Base-by-base conservation (phyloP, 35 echinoderm and acorn worm species). In the Heliocidaris tuberculata region DNA sequence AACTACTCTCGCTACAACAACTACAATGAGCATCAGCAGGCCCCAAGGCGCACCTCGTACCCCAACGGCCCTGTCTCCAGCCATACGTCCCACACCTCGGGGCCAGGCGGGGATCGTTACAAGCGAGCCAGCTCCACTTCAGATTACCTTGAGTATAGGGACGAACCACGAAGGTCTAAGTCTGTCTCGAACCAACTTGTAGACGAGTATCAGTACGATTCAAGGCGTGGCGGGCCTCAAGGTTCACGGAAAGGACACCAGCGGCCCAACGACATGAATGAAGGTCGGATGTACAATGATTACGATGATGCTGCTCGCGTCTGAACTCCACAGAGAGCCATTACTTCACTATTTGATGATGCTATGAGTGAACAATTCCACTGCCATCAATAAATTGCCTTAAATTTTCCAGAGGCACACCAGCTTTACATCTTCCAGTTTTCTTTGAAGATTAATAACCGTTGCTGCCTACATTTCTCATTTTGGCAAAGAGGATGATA, bases 11-110 rank as follows among this genome's bases (percentile, higher is more conserved):
- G 91, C 50, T 50, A 93, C 91, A 93, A 59, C 6, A 89, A 89
- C 87, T 42, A 89, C 87, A 24, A 4, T n/a, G 91, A 93, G 12
- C 91, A 93, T 16, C 91, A 93, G 49, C 91, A 93, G 91, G 91
- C 17, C 10, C 50, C 91, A 30, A 49, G 91, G 16, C 91, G 91
- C 91, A 49, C 91, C 19, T 93, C 91, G 29, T 93, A 93, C 91
- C 91, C 91, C 91, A 93, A 93, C 91, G 91, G 91, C 27, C 91
- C 91, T 7, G 50, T 59, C 17, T 27, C 91, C 9, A 93, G 56
- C 50, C 91, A 93, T 48, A 12, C 48, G 31, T n/a, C 91, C 16
- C n/a, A 93, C 48, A n/a, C 87, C 12, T 89, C 87, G 2, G 87
- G 87, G 31, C 31, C 12, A 16, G 91, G 91, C 4, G 91, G 91